Evolutionary conservation across 2,797 vertebrate species (phyloP).

Genomic region (Silurus lanzhouensis): DNA sequence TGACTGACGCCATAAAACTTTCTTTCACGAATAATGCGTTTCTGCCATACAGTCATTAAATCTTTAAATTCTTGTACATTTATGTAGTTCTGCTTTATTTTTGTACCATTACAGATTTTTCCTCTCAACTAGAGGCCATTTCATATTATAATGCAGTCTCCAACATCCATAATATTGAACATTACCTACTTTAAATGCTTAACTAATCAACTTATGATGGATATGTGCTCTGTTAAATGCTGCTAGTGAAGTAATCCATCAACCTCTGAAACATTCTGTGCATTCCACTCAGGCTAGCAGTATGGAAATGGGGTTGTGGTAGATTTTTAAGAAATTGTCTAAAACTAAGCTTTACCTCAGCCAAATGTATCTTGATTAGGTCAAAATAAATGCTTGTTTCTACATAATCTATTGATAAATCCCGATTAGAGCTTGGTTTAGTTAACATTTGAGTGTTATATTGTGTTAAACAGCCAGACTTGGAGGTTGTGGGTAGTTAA

Average conservation of each 20-base stretch:
- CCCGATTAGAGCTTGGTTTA: not conserved
- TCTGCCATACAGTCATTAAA: not conserved
- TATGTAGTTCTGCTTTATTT: not conserved
- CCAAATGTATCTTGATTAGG: constrained; percentile 66
- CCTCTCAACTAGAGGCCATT: not conserved
- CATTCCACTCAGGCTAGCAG: constrained; percentile 56
- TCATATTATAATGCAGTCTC: constrained; percentile 19
- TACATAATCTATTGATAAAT: not conserved
- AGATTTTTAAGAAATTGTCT: constrained; percentile 1
- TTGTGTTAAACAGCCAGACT: not conserved
- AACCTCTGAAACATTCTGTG: constrained; percentile 60
- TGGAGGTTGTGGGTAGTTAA: not conserved
- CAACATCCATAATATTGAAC: constrained; percentile 55
- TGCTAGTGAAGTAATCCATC: constrained; percentile 65
- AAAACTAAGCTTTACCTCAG: not conserved
- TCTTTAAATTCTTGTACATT: not conserved
- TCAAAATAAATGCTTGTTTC: constrained; percentile 37
- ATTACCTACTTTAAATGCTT: constrained; percentile 58
- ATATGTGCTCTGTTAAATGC: constrained; percentile 63
- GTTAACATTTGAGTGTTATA: not conserved
- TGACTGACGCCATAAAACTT: not conserved
- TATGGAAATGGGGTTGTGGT: constrained; percentile 28
- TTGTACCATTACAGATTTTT: not conserved
- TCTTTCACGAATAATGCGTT: not conserved
- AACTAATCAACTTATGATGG: constrained; percentile 53